Percentiles rank a stretch among this genome's conserved stretches.
These are phyloP conservation scores for Parasteatoda lunata DNA, from an alignment of 2,888 invertebrate species.

Conservation along the genomic window DNA sequence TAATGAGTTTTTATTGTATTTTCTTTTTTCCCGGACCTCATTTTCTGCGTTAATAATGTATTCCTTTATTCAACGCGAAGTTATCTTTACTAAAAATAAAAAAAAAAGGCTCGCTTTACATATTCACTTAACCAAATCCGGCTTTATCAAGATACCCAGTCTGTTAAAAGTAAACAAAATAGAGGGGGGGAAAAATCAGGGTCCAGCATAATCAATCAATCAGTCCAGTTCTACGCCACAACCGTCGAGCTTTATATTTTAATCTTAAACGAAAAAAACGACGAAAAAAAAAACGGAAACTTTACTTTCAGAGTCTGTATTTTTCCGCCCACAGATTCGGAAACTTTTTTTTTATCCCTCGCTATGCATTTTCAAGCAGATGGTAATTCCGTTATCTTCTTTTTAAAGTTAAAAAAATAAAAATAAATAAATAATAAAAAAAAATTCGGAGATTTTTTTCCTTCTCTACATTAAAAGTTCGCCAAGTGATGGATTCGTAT, in stretches of 20 bases:
- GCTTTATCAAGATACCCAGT: slow-evolving; percentile 46
- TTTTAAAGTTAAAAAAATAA: slow-evolving; percentile 6
- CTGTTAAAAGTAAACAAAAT: slow-evolving; percentile 4
- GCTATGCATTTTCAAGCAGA: slow-evolving; percentile 59
- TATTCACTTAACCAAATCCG: slow-evolving; percentile 48
- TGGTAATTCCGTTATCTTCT: slow-evolving; percentile 66
- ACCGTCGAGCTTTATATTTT: slow-evolving; percentile 41
- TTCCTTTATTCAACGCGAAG: not conserved
- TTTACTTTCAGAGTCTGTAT: slow-evolving; percentile 9
- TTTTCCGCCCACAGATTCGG: slow-evolving; percentile 17
- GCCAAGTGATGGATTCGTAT: slow-evolving; percentile 62
- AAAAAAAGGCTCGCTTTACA: slow-evolving; percentile 29
- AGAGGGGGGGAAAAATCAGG: not conserved
- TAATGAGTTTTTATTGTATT: not conserved
- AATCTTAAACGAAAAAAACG: slow-evolving; percentile 27
- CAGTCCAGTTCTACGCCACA: slow-evolving; percentile 21
- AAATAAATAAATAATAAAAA: slow-evolving; percentile 23
- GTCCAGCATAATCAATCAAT: slow-evolving; percentile 57
- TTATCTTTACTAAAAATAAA: not conserved
- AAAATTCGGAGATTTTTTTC: slow-evolving; percentile 4
- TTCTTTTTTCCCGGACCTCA: too few species aligned
- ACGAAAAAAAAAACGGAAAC: slow-evolving; percentile 1
- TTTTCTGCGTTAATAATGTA: not conserved
- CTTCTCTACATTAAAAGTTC: slow-evolving; percentile 10
- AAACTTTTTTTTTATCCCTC: slow-evolving; percentile 20